A percentile compares a stretch with the other conserved stretches of the same genome.
phyloP scores from a whole-genome alignment of 2,113 vertebrate species.

The Rhinoderma darwinii region DNA sequence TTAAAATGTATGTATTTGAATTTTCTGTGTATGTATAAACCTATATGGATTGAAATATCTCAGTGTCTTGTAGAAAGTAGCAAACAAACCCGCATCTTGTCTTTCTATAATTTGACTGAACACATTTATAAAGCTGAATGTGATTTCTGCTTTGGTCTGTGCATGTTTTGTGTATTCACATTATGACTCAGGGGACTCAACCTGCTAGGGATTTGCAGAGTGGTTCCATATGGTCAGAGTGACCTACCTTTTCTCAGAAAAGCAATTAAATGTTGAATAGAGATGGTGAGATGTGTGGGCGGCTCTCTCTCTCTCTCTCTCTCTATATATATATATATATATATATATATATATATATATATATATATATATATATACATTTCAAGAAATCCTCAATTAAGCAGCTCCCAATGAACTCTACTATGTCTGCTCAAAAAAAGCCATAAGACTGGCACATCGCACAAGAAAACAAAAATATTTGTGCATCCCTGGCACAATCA shows the following conservation, averaged over 20 bases:
- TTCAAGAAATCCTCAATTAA: slow-evolving; percentile 24
- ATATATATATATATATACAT: too few relatives aligned
- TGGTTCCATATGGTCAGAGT: slow-evolving; percentile 38
- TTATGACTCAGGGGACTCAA: slow-evolving; percentile 21
- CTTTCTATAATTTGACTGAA: slow-evolving; percentile 56
- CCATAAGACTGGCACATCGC: not conserved
- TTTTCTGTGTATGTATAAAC: slow-evolving; percentile 52
- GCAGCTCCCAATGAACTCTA: not conserved
- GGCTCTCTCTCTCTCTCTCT: too few relatives aligned
- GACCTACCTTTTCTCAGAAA: slow-evolving; percentile 52
- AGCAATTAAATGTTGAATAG: slow-evolving; percentile 33
- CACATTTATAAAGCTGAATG: slow-evolving; percentile 58
- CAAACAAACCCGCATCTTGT: slow-evolving; percentile 53
- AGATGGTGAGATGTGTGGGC: not conserved
- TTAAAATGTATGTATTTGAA: slow-evolving; percentile 57
- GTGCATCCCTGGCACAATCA: slow-evolving; percentile 1
- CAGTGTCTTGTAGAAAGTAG: slow-evolving; percentile 55
- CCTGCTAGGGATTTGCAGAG: not conserved
- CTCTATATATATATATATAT: too few relatives aligned
- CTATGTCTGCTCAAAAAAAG: not conserved
- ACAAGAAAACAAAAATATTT: not conserved
- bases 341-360: too few relatives aligned
- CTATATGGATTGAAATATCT: slow-evolving; percentile 55
- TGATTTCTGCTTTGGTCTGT: slow-evolving; percentile 49
- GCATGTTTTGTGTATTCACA: slow-evolving; percentile 38